Evolutionary conservation across 2,797 vertebrate genomes (phyloP), one percentile per base, ranked within the genome.

Genomic region (Rhinophrynus dorsalis): DNA sequence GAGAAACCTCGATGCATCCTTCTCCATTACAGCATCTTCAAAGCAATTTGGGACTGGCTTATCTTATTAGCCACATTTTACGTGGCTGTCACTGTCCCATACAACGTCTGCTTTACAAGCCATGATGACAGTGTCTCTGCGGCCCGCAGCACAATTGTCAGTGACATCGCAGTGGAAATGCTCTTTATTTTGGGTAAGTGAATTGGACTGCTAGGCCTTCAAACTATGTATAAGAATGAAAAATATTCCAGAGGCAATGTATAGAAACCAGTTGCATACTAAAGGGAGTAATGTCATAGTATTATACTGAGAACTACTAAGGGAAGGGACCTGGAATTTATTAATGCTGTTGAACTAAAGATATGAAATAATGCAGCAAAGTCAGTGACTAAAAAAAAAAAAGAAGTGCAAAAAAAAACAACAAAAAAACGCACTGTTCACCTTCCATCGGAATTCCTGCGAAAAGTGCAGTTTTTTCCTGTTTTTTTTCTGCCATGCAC

Each of bases 31-130:
- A 97, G 96, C 82, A 67, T 96, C 85, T 96, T 89, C 83, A 98
- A 98, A 83, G 96, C 96, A 0, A 58, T 96, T 75, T 98, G 96
- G 96, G 96, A 98, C 67, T 97, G 95, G 92, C 77, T 98, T 10
- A 98, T 97, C 79, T 91, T 98, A 13, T 78, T 98, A 52, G 96
- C 96, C 29, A 98, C 96, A 48, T 98, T 98, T 87, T 98, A 98
- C 0, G 95, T 98, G 3, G 96, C 96, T 0, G 83, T 98, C 78
- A 96, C 95, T 0, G 96, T 98, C 57, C 96, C 96, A 18, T 98
- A 95, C 77, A 95, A 98, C 0, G 93, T 98, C 73, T 98, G 96
- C 88, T 98, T 98, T 78, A 92, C 88, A 2, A 83, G 86, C 21
- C 90, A 87, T 0, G 88, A 92, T 0, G 91, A 93, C 68, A 90